Conservation (phyloP, 92 coral and sea anemone genomes). For the Bergia puertoricense region DNA sequence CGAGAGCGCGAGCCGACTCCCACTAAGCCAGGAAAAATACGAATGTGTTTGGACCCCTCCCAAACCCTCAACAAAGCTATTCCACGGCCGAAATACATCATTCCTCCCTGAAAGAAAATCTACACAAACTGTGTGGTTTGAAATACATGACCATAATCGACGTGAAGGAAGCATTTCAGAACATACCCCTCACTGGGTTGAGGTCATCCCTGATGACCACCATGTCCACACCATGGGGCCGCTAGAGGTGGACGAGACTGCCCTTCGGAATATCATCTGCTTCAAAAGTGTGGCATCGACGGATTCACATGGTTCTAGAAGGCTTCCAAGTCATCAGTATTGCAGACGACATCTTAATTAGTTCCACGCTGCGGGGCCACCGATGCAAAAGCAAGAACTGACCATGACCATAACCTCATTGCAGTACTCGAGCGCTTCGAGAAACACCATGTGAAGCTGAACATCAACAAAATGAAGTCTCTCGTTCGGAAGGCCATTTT, state of each 20-base stretch:
- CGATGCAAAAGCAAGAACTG: slow-evolving; percentile 41
- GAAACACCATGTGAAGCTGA: slow-evolving; percentile 47
- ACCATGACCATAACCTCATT: slow-evolving; percentile 40
- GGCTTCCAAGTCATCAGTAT: slow-evolving; percentile 47
- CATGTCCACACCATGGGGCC: slow-evolving; percentile 51
- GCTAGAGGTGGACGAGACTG: slow-evolving; percentile 33
- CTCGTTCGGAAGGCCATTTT: slow-evolving; percentile 36
- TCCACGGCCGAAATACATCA: slow-evolving; percentile 43
- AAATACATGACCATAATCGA: slow-evolving; percentile 22
- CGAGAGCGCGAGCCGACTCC: slow-evolving; percentile 41
- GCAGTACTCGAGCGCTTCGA: slow-evolving; percentile 44
- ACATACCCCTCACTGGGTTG: slow-evolving; percentile 23
- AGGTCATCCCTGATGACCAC: slow-evolving; percentile 52
- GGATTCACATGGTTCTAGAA: slow-evolving; percentile 43
- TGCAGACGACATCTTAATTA: slow-evolving; percentile 47
- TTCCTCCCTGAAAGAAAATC: slow-evolving; percentile 45
- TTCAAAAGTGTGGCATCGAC: slow-evolving; percentile 47
- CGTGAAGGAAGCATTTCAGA: slow-evolving; percentile 36
- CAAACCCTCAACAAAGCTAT: slow-evolving; percentile 54
- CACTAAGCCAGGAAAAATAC: slow-evolving; percentile 20
- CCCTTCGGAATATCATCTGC: slow-evolving; percentile 46
- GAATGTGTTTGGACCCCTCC: slow-evolving; percentile 43
- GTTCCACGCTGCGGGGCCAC: slow-evolving; percentile 53
- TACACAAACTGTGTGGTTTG: slow-evolving; percentile 34
- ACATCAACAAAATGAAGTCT: slow-evolving; percentile 50